Evolutionary conservation across 1,140 invertebrate species (phyloP), one percentile per base, ranked within the genome.

Genomic region (Polypedilum vanderplanki): DNA sequence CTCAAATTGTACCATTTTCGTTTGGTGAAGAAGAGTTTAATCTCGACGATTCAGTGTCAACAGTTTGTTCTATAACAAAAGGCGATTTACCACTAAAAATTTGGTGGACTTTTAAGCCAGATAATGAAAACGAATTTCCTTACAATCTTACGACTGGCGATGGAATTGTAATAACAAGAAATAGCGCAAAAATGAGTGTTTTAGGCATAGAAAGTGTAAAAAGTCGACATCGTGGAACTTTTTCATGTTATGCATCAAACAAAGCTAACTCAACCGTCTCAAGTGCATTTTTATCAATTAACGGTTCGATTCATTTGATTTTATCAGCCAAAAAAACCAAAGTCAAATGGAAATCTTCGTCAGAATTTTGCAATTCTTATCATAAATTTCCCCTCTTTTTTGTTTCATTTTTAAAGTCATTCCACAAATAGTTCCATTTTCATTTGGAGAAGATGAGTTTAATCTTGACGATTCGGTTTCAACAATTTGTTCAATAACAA

Each of bases 211-310:
- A 92, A 77, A 88, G 89, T 15, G 89, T 91, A 3, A 87, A 87
- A 79, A 88, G 89, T 75, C 85, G 87, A 76, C 89, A 92, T 82
- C 88, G 87, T 77, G 92, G 91, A 64, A 90, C 92, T 80, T 93
- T 92, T 78, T 91, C 89, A 20, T 93, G 92, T 79, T 86, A 86
- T 20, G 93, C 91, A 17, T 89, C 87, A 77, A 96, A 95, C 82
- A 83, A 83, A 70, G 91, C 90, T 46, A 90, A 90, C 73, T 86
- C 85, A 18, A 86, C 87, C 40, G 87, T 87, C 76, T 88, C 90
- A 80, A 88, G 89, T 57, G 83, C 88, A 76, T 85, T 87, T 79
- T 82, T 92, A 75, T 83, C 89, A 77, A 90, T 92, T 76, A 90
- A 92, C 82, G 90, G 90, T 92, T 86, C 85, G 83, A 84, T 46